Evolutionary conservation across 2,113 vertebrate genomes (phyloP).

Genomic region (Columba janthina): DNA sequence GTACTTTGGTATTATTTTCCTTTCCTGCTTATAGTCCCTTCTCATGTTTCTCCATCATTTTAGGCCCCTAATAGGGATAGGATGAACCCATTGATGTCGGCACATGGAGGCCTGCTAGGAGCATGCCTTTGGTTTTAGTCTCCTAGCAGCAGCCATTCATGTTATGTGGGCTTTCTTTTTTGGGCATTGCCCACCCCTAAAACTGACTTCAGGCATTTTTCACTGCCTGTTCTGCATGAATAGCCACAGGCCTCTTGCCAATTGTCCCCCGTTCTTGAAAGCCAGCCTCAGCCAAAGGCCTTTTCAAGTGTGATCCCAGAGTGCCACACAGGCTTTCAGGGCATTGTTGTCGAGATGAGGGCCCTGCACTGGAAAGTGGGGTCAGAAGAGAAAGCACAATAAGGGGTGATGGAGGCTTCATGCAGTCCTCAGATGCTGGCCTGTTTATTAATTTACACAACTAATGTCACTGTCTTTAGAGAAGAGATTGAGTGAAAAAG

Average conservation of each 20-base stretch:
- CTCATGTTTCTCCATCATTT: constrained; percentile 84
- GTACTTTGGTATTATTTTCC: constrained; percentile 71
- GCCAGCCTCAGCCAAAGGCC: constrained; percentile 75
- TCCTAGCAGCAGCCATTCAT: constrained; percentile 82
- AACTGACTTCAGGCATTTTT: constrained; percentile 80
- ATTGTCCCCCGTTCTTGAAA: constrained; percentile 75
- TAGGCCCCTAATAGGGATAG: constrained; percentile 74
- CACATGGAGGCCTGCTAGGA: constrained; percentile 69
- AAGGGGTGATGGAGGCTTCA: constrained; percentile 69
- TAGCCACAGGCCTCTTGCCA: constrained; percentile 82
- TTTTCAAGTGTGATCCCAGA: constrained; percentile 80
- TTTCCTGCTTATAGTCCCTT: constrained; percentile 72
- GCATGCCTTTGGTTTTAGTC: constrained; percentile 79
- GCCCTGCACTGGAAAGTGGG: constrained; percentile 75
- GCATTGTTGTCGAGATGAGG: constrained; percentile 76
- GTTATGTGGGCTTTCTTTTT: constrained; percentile 78
- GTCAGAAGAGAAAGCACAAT: constrained; percentile 77
- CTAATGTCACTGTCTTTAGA: constrained; percentile 68
- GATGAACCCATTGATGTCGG: constrained; percentile 75
- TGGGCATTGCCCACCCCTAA: constrained; percentile 82
- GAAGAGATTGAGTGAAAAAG: constrained; percentile 66
- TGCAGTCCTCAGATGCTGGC: constrained; percentile 70
- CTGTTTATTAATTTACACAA: constrained; percentile 77
- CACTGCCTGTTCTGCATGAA: constrained; percentile 83
- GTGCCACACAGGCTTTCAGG: constrained; percentile 81